Base-by-base conservation (phyloP, 2,113 vertebrate species). In the Boleophthalmus pectinirostris region DNA sequence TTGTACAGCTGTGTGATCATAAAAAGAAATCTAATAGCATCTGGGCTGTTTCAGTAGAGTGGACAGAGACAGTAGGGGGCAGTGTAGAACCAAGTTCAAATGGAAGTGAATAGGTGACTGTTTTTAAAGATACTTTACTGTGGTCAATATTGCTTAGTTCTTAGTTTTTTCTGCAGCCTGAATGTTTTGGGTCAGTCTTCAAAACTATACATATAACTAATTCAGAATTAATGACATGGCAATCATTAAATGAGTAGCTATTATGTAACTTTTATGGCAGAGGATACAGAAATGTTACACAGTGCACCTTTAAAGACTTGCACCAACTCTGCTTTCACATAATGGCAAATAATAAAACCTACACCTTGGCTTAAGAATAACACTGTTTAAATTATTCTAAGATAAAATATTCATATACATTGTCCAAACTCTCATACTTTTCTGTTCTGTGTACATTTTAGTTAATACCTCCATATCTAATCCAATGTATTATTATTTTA, bases 51-150 rank as follows among this genome's bases (percentile, higher is more conserved):
- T 68, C 72, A 75, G 63, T 69, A 61, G 72, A 68, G 21, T 72
- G n/a, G 35, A 51, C 46, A 47, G 61, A 25, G 83, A 70, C 90
- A 91, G 81, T 69, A 90, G 92, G 87, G 86, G 91, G 91, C 90
- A 79, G 72, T 89, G 80, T 92, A 84, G 73, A 77, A 76, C 84
- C 69, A n/a, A 49, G 67, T 6, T 20, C 16, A 72, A 13, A 64
- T 5, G 23, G 60, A 58, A 10, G 38, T 43, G 38, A 11, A 43
- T 38, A 38, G 60, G 7, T 64, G 6, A 60, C 23, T 18, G 25
- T 38, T 38, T 10, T 64, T 38, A 38, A 64, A 64, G 10, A 43
- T 38, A 64, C 58, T 3, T 10, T 61, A 21, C 20, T 3, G 33
- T n/a, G 2, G 33, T 11, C 33, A 64, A 11, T 35, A 33, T 35